Evolutionary conservation across 2,888 invertebrate genomes (phyloP).

Genomic region (Sphaerophoria taeniata): DNA sequence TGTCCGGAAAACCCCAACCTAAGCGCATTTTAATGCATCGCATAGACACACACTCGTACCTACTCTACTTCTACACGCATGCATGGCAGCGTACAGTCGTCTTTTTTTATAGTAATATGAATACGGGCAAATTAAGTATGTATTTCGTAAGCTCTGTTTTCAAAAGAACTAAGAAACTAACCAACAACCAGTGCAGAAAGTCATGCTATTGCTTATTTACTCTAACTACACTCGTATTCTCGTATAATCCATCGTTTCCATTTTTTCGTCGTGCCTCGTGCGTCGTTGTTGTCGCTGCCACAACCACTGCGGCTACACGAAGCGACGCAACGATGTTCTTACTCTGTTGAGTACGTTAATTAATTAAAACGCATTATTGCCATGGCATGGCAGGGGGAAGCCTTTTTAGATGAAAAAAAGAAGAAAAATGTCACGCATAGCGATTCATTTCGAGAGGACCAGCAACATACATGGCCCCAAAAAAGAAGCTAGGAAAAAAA

Average conservation of each 20-base stretch:
- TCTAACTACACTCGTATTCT: too few species aligned
- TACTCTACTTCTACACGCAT: constrained; percentile 4
- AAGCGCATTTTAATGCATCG: constrained; percentile 66
- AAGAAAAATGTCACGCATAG: constrained; percentile 72
- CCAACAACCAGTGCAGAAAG: constrained; percentile 62
- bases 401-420: constrained; percentile 51
- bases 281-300: background rate
- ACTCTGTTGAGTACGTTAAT: constrained; percentile 68
- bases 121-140: background rate
- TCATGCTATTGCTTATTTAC: constrained; percentile 16
- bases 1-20: constrained; percentile 24
- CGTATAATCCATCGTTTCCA: too few species aligned
- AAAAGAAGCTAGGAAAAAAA: background rate
- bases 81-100: background rate
- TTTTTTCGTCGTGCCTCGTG: background rate
- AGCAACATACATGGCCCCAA: constrained; percentile 57
- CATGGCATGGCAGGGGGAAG: constrained; percentile 48
- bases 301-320: background rate
- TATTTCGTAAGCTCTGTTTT: constrained; percentile 36
- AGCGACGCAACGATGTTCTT: background rate
- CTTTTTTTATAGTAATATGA: background rate
- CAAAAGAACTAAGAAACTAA: constrained; percentile 17
- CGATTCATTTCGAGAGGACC: constrained; percentile 51
- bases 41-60: background rate
- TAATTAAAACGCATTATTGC: constrained; percentile 70